Percentiles rank a stretch among this genome's conserved stretches.
Conservation (phyloP, 2,797 vertebrate species). For the Brachymystax lenok region DNA sequence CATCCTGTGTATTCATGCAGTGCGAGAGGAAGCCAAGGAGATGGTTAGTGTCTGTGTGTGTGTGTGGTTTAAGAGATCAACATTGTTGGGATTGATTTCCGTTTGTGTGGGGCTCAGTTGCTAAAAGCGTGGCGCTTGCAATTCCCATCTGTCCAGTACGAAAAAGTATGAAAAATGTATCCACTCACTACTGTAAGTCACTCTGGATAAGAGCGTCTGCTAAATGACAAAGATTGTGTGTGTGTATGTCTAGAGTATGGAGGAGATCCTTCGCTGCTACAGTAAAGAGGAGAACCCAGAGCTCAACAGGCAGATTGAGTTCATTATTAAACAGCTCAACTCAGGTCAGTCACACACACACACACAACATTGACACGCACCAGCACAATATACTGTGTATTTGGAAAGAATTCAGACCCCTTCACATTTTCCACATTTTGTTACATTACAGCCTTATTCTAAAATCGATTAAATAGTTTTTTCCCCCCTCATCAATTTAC, state of each 20-base stretch:
- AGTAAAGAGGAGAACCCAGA: constrained; percentile 87
- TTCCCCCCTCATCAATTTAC: no score
- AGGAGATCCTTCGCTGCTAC: constrained; percentile 92
- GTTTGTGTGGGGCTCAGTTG: neutral
- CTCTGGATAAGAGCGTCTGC: no score
- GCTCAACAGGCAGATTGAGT: constrained; percentile 90
- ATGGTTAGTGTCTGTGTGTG: constrained; percentile 81
- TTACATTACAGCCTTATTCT: no score
- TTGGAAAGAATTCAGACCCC: no score
- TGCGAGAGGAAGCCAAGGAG: constrained; percentile 90
- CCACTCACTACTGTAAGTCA: no score
- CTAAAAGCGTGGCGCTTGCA: no score
- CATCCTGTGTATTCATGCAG: constrained; percentile 85
- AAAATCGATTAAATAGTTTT: no score
- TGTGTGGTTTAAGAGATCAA: neutral
- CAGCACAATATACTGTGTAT: no score
- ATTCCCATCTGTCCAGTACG: no score
- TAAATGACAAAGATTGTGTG: constrained; percentile 4
- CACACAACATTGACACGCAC: neutral
- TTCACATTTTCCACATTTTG: no score
- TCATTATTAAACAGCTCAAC: constrained; percentile 92
- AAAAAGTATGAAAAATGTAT: no score
- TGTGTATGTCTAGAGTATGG: constrained; percentile 81
- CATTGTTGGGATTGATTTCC: neutral
- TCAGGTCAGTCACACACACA: constrained; percentile 76